phyloP scores from a whole-genome alignment of 2,888 invertebrate genomes.

The Agriopis aurantiaria region DNA sequence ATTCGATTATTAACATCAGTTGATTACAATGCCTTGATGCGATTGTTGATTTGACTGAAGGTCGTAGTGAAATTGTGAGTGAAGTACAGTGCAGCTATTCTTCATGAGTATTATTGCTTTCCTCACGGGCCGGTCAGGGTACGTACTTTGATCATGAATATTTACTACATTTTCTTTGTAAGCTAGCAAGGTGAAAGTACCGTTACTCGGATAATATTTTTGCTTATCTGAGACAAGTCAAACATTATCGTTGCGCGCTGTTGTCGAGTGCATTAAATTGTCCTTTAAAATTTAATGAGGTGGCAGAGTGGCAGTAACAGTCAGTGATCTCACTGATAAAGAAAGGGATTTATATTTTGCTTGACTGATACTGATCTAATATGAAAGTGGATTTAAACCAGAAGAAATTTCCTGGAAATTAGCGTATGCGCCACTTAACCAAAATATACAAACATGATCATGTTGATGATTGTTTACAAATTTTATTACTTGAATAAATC shows the following conservation, averaged over 20 bases:
- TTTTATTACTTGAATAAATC: no score
- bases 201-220: background rate
- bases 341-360: background rate
- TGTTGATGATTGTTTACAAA: no score
- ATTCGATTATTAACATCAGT: constrained; percentile 55
- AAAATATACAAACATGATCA: background rate
- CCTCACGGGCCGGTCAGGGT: constrained; percentile 23
- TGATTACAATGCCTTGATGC: constrained; percentile 54
- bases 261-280: constrained; percentile 10
- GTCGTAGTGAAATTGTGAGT: constrained; percentile 36
- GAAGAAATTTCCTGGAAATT: background rate
- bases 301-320: background rate
- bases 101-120: constrained; percentile 59
- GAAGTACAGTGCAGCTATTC: constrained; percentile 26
- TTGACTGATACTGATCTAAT: background rate
- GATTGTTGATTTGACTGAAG: constrained; percentile 49
- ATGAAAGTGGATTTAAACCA: background rate
- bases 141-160: constrained; percentile 12
- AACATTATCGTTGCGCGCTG: constrained; percentile 1
- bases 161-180: background rate
- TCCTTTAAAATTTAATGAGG: constrained; percentile 4
- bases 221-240: constrained; percentile 7
- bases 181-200: background rate
- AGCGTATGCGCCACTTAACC: background rate
- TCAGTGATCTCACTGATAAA: constrained; percentile 10